These are phyloP conservation scores for Peromyscus nudipes DNA, from an alignment of 2,797 vertebrate genomes.

Conservation along the genomic window DNA sequence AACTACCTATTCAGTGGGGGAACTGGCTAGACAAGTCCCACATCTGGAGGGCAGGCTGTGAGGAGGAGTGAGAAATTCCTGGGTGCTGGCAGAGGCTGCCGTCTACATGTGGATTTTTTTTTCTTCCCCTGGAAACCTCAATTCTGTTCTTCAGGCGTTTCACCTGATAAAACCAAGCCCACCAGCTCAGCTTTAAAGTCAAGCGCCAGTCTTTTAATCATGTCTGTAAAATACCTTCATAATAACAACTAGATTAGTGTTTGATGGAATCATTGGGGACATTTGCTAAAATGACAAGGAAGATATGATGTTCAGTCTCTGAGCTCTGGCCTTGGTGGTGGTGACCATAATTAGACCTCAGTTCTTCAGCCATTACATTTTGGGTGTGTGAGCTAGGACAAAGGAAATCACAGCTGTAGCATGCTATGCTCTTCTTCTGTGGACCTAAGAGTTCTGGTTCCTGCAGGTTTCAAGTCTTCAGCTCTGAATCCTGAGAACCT, in stretches of 20 bases:
- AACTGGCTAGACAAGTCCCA: not conserved
- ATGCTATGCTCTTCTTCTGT: not conserved
- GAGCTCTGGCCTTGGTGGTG: too few relatives aligned
- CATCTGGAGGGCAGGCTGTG: not conserved
- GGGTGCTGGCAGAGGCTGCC: not conserved
- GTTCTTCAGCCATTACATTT: not conserved
- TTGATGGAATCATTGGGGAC: not conserved
- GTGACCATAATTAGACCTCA: too few relatives aligned
- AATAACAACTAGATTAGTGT: not conserved
- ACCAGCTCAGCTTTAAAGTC: not conserved
- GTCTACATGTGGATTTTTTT: not conserved
- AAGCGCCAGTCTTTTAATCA: slow-evolving; percentile 2
- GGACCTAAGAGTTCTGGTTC: not conserved
- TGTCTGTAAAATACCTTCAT: not conserved
- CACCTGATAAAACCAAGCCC: not conserved
- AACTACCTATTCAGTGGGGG: not conserved
- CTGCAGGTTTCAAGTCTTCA: not conserved
- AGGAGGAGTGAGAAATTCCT: not conserved
- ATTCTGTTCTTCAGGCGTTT: not conserved
- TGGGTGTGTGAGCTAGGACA: too few relatives aligned
- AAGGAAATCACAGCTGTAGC: too few relatives aligned
- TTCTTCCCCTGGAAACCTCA: not conserved
- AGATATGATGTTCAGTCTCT: not conserved
- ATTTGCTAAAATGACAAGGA: not conserved
- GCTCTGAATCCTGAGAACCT: not conserved